Evolutionary conservation across 2,888 invertebrate genomes (phyloP).

Genomic region (Hipparchia semele): DNA sequence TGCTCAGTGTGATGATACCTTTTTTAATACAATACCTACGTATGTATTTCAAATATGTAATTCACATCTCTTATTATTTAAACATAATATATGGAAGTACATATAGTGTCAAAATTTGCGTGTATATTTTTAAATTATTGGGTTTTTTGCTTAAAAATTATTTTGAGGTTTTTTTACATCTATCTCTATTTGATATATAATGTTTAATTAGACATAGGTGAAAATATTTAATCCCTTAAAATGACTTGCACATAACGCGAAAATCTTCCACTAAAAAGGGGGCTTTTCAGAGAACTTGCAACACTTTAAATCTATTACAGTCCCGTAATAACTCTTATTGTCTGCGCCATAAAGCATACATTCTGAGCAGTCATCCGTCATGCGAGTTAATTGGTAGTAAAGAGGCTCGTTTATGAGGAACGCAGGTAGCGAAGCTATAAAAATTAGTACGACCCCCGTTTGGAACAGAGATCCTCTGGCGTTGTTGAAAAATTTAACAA

Average conservation of each 20-base stretch:
- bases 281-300: slow-evolving; percentile 5
- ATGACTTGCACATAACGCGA: neutral
- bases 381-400: slow-evolving; percentile 38
- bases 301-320: neutral
- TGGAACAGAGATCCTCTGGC: slow-evolving; percentile 35
- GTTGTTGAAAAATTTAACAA: neutral
- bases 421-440: slow-evolving; percentile 54
- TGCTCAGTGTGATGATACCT: too few relatives aligned
- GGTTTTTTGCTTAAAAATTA: too few relatives aligned
- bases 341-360: slow-evolving; percentile 20
- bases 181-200: too few relatives aligned
- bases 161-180: too few relatives aligned
- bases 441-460: slow-evolving; percentile 49
- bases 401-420: slow-evolving; percentile 47
- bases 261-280: neutral
- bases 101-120: too few relatives aligned
- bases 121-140: too few relatives aligned
- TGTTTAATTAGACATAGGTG: too few relatives aligned
- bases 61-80: too few relatives aligned
- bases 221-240: neutral
- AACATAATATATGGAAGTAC: too few relatives aligned
- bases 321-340: slow-evolving; percentile 12
- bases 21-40: too few relatives aligned
- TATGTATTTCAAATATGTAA: too few relatives aligned
- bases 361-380: slow-evolving; percentile 28